These are phyloP conservation scores for Diaprepes abbreviatus DNA, from an alignment of 2,888 invertebrate genomes.

Conservation along the genomic window DNA sequence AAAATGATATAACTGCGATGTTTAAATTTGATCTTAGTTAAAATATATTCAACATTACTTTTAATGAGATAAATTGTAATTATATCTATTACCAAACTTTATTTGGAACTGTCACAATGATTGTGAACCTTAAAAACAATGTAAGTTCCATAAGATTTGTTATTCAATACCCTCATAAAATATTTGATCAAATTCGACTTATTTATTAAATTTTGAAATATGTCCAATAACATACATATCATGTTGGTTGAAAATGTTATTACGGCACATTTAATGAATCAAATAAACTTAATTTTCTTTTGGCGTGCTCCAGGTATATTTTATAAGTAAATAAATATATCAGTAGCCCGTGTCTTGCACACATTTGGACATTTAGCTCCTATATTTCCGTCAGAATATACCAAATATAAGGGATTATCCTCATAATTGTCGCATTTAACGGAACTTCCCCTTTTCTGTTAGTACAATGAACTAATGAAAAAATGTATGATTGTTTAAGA, in stretches of 20 bases:
- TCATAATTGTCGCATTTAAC: constrained; percentile 19
- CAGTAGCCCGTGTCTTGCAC: constrained; percentile 27
- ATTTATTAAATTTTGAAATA: too few species aligned
- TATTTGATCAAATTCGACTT: too few species aligned
- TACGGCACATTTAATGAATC: background rate
- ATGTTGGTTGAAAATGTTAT: constrained; percentile 15
- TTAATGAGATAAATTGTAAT: too few species aligned
- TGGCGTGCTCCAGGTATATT: constrained; percentile 27
- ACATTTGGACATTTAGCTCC: constrained; percentile 25
- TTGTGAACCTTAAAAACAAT: too few species aligned
- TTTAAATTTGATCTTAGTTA: too few species aligned
- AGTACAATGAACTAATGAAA: background rate
- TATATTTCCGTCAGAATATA: constrained; percentile 17
- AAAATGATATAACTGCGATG: too few species aligned
- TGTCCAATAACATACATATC: too few species aligned
- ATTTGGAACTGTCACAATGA: too few species aligned
- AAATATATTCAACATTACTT: too few species aligned
- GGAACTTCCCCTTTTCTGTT: constrained; percentile 11
- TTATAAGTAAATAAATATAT: constrained; percentile 28
- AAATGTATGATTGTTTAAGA: constrained; percentile 2
- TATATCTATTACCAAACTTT: too few species aligned
- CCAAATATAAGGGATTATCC: constrained; percentile 16
- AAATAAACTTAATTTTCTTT: constrained; percentile 30
- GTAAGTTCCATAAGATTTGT: too few species aligned
- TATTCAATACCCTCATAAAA: too few species aligned